Conservation (phyloP, 2,113 vertebrate genomes). For the Poicephalus gulielmi region DNA sequence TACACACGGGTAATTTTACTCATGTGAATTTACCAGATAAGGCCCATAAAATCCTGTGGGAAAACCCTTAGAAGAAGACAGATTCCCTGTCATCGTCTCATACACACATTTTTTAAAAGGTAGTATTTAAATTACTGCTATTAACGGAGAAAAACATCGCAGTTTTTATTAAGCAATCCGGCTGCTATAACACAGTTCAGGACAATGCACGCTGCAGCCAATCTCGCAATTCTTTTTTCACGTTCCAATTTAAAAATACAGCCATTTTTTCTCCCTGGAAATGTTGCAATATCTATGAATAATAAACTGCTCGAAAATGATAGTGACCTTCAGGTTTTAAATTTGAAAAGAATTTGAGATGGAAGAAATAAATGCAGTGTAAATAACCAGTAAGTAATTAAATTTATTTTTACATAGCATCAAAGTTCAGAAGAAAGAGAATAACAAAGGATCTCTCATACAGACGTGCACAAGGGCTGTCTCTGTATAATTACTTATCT, state of each 20-base stretch:
- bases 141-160: background rate
- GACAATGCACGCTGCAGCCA: background rate
- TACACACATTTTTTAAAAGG: accelerated
- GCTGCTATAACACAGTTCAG: background rate
- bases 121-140: background rate
- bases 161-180: background rate
- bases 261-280: conserved; percentile 22
- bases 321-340: conserved; percentile 46
- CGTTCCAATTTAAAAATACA: conserved; percentile 35
- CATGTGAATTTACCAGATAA: background rate
- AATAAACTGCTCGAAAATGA: conserved; percentile 29
- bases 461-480: background rate
- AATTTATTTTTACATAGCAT: conserved; percentile 40
- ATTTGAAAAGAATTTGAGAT: conserved; percentile 45
- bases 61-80: background rate
- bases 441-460: conserved; percentile 20
- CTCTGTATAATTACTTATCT: conserved; percentile 42
- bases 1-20: background rate
- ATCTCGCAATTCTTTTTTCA: background rate
- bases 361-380: conserved; percentile 38
- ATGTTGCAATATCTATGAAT: conserved; percentile 18
- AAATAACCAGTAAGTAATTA: conserved; percentile 39
- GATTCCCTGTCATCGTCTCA: background rate
- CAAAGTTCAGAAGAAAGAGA: conserved; percentile 37
- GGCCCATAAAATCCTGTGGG: background rate